These are phyloP conservation scores for Argyresthia goedartella DNA, from an alignment of 2,888 invertebrate species.

Conservation along the genomic window DNA sequence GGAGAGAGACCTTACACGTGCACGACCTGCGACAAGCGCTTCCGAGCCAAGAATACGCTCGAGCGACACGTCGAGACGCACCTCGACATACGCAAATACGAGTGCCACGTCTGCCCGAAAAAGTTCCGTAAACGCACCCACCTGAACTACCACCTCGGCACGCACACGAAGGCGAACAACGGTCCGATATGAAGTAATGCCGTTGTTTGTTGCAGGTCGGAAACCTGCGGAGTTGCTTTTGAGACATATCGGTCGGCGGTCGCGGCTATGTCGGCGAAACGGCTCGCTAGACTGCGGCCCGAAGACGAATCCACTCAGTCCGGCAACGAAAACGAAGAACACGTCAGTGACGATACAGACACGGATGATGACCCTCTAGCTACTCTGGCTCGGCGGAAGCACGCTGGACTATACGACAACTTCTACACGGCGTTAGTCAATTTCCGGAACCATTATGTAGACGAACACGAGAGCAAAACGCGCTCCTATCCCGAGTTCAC, in stretches of 20 bases:
- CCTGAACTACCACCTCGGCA: slow-evolving; percentile 40
- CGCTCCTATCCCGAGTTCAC: slow-evolving; percentile 25
- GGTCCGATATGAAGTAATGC: not conserved
- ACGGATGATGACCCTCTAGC: slow-evolving; percentile 25
- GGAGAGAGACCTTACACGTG: slow-evolving; percentile 58
- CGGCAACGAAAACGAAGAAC: not conserved
- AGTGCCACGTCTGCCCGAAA: slow-evolving; percentile 38
- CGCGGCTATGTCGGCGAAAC: not conserved
- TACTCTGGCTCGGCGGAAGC: slow-evolving; percentile 19
- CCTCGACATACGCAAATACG: slow-evolving; percentile 31
- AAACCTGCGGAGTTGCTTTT: slow-evolving; percentile 14
- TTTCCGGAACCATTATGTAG: slow-evolving; percentile 39
- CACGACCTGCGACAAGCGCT: slow-evolving; percentile 41
- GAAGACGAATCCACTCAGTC: not conserved
- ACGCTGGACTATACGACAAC: slow-evolving; percentile 21
- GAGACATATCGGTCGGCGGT: not conserved
- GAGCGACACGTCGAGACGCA: slow-evolving; percentile 40
- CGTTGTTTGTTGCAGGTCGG: slow-evolving; percentile 51
- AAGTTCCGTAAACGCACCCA: slow-evolving; percentile 46
- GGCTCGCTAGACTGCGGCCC: not conserved
- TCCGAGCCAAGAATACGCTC: slow-evolving; percentile 37
- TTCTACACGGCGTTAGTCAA: slow-evolving; percentile 40
- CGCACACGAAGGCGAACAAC: slow-evolving; percentile 30
- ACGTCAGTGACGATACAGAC: not conserved
- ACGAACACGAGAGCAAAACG: slow-evolving; percentile 20